phyloP scores from a whole-genome alignment of 2,888 invertebrate species.

The Catocala nupta region DNA sequence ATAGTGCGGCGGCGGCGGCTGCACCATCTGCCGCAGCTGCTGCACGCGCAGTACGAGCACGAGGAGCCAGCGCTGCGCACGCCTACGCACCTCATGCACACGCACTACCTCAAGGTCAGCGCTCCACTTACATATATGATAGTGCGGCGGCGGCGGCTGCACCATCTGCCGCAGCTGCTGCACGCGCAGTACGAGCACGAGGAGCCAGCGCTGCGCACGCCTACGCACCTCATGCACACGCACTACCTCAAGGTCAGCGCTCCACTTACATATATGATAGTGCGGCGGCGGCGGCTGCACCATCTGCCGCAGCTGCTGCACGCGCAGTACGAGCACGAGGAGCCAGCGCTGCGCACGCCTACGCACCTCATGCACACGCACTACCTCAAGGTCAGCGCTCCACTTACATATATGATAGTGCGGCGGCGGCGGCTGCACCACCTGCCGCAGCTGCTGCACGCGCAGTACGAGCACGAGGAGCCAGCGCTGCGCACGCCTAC shows the following conservation, averaged over 20 bases:
- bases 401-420: no score
- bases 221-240: conserved; percentile 97
- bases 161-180: conserved; percentile 94
- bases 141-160: conserved; percentile 83
- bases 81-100: conserved; percentile 97
- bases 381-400: conserved; percentile 92
- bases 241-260: conserved; percentile 94
- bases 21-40: conserved; percentile 93
- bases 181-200: conserved; percentile 97
- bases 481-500: no score
- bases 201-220: conserved; percentile 95
- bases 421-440: no score
- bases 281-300: conserved; percentile 87
- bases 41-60: conserved; percentile 96
- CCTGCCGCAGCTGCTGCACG: no score
- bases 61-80: conserved; percentile 97
- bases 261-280: no score
- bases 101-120: conserved; percentile 95
- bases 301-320: conserved; percentile 94
- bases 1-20: conserved; percentile 78
- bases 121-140: no score
- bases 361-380: conserved; percentile 97
- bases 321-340: conserved; percentile 97
- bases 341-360: conserved; percentile 95
- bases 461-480: no score